These are phyloP conservation scores for Phainopepla nitens DNA, from an alignment of 2,113 vertebrate species.

Conservation along the genomic window DNA sequence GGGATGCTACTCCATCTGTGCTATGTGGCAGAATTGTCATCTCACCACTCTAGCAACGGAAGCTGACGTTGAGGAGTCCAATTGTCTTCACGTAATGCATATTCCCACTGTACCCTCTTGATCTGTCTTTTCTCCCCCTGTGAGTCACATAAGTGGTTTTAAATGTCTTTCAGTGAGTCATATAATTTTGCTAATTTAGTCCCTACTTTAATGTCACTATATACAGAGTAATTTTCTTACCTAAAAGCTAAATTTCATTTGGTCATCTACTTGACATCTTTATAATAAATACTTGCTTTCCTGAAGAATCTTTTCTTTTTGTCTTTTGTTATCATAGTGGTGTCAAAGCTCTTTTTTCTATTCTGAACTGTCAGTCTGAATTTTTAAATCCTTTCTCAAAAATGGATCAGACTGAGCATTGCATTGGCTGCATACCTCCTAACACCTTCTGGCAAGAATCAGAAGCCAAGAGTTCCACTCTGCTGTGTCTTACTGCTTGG, in stretches of 20 bases:
- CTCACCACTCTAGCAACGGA: accelerated
- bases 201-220: background rate
- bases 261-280: background rate
- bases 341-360: slow-evolving; percentile 6
- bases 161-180: slow-evolving; percentile 18
- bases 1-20: background rate
- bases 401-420: background rate
- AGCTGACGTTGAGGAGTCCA: background rate
- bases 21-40: background rate
- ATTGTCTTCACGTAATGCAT: background rate
- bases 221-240: background rate
- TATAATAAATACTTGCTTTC: background rate
- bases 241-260: background rate
- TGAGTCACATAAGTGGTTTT: slow-evolving; percentile 22
- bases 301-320: background rate
- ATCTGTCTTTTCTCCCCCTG: background rate
- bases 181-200: background rate
- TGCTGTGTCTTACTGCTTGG: background rate
- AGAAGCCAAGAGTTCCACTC: slow-evolving; percentile 23
- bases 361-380: slow-evolving; percentile 4
- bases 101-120: background rate
- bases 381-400: slow-evolving; percentile 25
- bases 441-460: slow-evolving; percentile 17
- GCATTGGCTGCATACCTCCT: background rate
- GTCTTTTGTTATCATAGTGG: background rate